Base-by-base conservation (phyloP, 2,113 vertebrate genomes). In the Peucedramus taeniatus region DNA sequence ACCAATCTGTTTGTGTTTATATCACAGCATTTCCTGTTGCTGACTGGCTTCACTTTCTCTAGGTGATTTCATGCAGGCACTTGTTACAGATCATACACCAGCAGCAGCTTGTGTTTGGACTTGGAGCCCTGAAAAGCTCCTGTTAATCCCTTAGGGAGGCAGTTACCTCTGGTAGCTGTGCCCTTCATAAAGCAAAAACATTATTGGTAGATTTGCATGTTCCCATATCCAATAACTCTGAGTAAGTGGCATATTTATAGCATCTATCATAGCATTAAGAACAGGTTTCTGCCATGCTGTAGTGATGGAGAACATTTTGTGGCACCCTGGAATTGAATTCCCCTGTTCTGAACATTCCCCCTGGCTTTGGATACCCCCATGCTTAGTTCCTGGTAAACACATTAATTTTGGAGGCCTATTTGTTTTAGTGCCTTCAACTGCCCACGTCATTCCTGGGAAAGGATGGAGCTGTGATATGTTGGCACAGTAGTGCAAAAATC, bases 271-370 rank as follows among this genome's bases (percentile, higher is more conserved):
- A 68, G 66, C 82, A 63, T 59, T 90, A 88, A 70, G 57, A 85
- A 74, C 57, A 89, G 78, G 70, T 90, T 96, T 89, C 89, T 97
- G 84, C 78, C 75, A 47, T 28, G 70, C 66, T 77, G 42, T 11
- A 33, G 70, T 80, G 81, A 94, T 82, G 61, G 70, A 89, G 63
- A 90, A 91, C 5, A 8, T 74, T 88, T 74, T 39, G 66, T 86
- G 94, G 82, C 47, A 85, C 23, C 13, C 11, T 84, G 71, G 65
- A 72, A 85, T 50, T 47, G 64, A 74, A 70, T 69, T 54, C 27
- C 4, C 14, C n/a, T 66, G 9, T 89, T 92, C 56, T 40, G 66
- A 86, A 70, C 17, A 9, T 54, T 81, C 22, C 54, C 75, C 37
- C 63, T 74, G 84, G 78, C 82, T 94, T 54, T 83, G 63, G 63